Conservation (phyloP, 2,888 invertebrate genomes). For the Alentia gelatinosa region DNA sequence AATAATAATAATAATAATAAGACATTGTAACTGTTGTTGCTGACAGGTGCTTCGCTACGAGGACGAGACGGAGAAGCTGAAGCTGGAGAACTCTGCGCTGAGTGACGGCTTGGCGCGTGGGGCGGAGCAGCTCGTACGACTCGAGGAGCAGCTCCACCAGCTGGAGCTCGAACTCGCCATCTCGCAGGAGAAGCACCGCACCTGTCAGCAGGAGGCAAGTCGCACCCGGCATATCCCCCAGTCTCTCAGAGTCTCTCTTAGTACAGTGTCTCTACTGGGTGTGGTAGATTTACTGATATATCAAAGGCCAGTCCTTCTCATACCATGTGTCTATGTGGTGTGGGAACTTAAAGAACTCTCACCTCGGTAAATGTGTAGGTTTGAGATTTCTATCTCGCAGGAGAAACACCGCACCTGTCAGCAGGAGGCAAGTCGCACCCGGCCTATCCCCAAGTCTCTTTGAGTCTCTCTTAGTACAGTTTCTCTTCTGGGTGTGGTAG, state of each 20-base stretch:
- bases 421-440: slow-evolving; percentile 77
- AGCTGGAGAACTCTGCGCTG: slow-evolving; percentile 75
- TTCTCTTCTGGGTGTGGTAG: too few relatives aligned
- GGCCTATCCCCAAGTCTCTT: too few relatives aligned
- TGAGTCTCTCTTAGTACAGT: too few relatives aligned
- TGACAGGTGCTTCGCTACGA: slow-evolving; percentile 75
- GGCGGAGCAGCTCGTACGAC: slow-evolving; percentile 68
- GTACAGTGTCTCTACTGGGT: too few relatives aligned
- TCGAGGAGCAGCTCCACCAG: slow-evolving; percentile 76
- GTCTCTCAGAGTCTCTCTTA: too few relatives aligned
- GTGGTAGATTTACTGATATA: too few relatives aligned
- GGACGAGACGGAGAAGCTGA: slow-evolving; percentile 75
- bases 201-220: slow-evolving; percentile 79
- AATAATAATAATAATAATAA: too few relatives aligned
- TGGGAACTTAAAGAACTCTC: too few relatives aligned
- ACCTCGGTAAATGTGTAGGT: too few relatives aligned
- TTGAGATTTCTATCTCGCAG: slow-evolving; percentile 78
- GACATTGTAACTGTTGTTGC: neutral
- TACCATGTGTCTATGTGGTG: too few relatives aligned
- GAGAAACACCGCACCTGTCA: slow-evolving; percentile 80
- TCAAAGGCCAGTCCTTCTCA: too few relatives aligned
- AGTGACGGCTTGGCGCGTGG: slow-evolving; percentile 69
- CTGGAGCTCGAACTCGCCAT: slow-evolving; percentile 78
- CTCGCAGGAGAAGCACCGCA: slow-evolving; percentile 79
- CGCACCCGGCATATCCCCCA: too few relatives aligned